Percentiles rank a stretch among this genome's conserved stretches.
Evolutionary conservation across 2,888 invertebrate genomes (phyloP).

Genomic region (Furcula furcula): DNA sequence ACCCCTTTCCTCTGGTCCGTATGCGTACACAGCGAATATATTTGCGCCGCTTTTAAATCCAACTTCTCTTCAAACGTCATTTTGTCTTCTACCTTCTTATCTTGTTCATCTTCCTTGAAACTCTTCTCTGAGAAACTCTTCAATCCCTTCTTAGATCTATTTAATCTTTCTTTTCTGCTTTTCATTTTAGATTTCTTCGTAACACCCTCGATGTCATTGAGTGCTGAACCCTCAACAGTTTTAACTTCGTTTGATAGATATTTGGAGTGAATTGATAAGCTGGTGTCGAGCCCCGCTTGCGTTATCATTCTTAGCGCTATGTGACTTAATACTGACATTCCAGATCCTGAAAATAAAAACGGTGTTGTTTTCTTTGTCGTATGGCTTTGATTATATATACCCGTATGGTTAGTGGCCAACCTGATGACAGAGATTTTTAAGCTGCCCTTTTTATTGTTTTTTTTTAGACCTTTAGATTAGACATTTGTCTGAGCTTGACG

Average conservation of each 20-base stretch:
- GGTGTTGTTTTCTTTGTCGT: too few relatives aligned
- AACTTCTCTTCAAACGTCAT: conserved; percentile 55
- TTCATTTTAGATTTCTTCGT: conserved; percentile 66
- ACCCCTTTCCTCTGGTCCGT: conserved; percentile 80
- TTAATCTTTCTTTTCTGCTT: conserved; percentile 65
- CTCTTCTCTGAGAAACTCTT: conserved; percentile 50
- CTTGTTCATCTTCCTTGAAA: conserved; percentile 48
- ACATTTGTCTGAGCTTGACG: too few relatives aligned
- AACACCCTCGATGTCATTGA: conserved; percentile 66
- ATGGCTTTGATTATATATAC: too few relatives aligned
- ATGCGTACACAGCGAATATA: conserved; percentile 86
- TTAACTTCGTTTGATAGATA: conserved; percentile 51
- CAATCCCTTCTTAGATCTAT: conserved; percentile 59
- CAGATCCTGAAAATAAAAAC: conserved; percentile 83
- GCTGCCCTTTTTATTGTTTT: too few relatives aligned
- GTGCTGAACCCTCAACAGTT: conserved; percentile 48
- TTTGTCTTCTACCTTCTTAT: conserved; percentile 50
- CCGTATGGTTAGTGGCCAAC: too few relatives aligned
- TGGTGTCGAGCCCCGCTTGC: conserved; percentile 80
- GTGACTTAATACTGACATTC: conserved; percentile 90
- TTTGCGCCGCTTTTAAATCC: conserved; percentile 64
- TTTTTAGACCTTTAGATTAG: too few relatives aligned
- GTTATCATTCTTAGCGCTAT: conserved; percentile 90
- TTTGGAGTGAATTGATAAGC: conserved; percentile 71
- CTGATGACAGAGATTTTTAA: too few relatives aligned